Base-by-base conservation (phyloP, 2,113 vertebrate genomes). In the Calyptomena viridis region DNA sequence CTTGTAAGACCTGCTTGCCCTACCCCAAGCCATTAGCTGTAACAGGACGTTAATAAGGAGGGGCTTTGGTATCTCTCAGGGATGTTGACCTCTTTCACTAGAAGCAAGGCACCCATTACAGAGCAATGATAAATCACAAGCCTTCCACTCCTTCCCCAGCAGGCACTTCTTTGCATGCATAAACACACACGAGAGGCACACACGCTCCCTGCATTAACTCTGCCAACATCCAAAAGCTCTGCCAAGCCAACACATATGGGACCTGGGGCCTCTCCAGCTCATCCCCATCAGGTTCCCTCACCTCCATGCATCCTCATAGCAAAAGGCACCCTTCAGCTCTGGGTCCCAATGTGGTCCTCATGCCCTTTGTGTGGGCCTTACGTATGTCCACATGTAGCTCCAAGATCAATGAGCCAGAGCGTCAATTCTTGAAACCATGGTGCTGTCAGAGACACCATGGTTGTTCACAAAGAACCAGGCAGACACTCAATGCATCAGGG, bases 11-110 rank as follows among this genome's bases (percentile, higher is more conserved):
- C 98, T 92, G 96, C 95, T 96, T 97, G 97, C 97, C 97, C 97
- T 97, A 97, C 94, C 96, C 96, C 83, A 82, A 97, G 97, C 97
- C 97, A 98, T 98, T 98, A 98, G 97, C 95, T 96, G 95, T 90
- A 97, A 97, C 97, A 97, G 98, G 92, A 97, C 97, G 68, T 98
- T 97, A 98, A 98, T 98, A 98, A 97, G 98, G 94, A 98, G 95
- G 93, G 97, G 95, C 93, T 96, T 97, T 95, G 97, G 95, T 97
- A 97, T 98, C 97, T 97, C 96, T 94, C 59, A 92, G 94, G 94
- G 93, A 97, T 73, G 93, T 76, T 97, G 97, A 98, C 97, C 97
- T 97, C 95, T 97, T 96, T 94, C 94, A 72, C 96, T 73, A 95
- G 97, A 98, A 97, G 96, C 96, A 96, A 92, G 97, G 96, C 96